Conservation (phyloP, 2,888 invertebrate species). For the Pecten maximus region DNA sequence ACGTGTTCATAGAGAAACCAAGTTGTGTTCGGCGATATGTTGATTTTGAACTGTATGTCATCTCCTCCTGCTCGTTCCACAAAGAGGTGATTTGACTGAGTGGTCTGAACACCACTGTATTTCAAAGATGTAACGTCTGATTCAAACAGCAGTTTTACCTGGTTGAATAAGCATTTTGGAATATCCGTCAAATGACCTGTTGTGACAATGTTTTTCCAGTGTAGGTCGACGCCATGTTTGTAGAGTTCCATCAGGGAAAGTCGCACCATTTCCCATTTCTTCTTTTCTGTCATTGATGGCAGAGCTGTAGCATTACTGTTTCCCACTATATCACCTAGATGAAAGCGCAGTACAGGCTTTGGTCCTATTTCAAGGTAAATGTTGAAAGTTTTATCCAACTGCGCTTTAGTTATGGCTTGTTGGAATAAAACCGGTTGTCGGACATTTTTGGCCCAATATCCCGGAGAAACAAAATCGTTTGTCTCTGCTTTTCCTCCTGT, state of each 20-base stretch:
- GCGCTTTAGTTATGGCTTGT: conserved; percentile 56
- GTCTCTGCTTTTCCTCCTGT: conserved; percentile 52
- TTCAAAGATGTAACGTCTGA: conserved; percentile 30
- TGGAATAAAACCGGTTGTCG: conserved; percentile 63
- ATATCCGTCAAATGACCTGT: conserved; percentile 46
- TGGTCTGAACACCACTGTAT: not conserved
- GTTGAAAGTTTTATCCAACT: conserved; percentile 45
- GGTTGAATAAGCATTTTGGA: conserved; percentile 56
- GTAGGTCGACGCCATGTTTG: conserved; percentile 52
- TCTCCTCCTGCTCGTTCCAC: not conserved
- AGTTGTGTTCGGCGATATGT: conserved; percentile 41
- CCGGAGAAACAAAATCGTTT: conserved; percentile 45
- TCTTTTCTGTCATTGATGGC: conserved; percentile 55
- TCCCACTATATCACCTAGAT: conserved; percentile 59
- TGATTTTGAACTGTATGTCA: conserved; percentile 40
- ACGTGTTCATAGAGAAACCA: conserved; percentile 54
- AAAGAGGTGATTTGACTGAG: conserved; percentile 30
- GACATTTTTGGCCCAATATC: conserved; percentile 69
- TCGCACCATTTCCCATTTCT: conserved; percentile 53
- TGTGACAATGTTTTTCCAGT: conserved; percentile 55
- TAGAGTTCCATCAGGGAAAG: conserved; percentile 53
- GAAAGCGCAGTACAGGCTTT: conserved; percentile 64
- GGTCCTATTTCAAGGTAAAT: conserved; percentile 74
- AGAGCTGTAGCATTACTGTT: conserved; percentile 49
- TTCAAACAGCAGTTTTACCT: conserved; percentile 31